Base-by-base conservation (phyloP, 2,797 vertebrate genomes). In the Dryobates pubescens region DNA sequence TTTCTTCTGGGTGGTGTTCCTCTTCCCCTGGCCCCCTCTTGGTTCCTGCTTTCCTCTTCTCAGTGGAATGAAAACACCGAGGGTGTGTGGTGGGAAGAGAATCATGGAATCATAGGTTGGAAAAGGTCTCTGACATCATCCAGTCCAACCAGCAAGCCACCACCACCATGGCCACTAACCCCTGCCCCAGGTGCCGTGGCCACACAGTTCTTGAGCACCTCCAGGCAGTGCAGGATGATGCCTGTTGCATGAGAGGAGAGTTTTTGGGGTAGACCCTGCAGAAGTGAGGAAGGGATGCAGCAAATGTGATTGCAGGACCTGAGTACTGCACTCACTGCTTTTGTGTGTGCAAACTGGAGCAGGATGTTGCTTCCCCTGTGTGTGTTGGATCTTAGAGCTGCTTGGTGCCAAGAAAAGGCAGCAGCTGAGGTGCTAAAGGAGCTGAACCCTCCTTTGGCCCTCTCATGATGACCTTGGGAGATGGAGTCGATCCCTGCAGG, bases 351-450 rank as follows among this genome's bases (percentile, higher is more conserved):
- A n/a, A 32, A 76, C 30, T 54, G 81, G 8, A 76, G 43, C 36
- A 43, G 36, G 17, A 47, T 71, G 54, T 20, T 53, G 30, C 58
- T 86, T 51, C 14, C 26, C 29, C 6, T 38, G 22, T 23, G 24
- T 13, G 1, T 22, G 29, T 26, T 89, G 69, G 32, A 18, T 32
- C n/a, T 22, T 69, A 32, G 64, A 77, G 51, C 32, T 72, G 26
- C 71, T 72, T 30, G 38, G 56, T 45, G 26, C 79, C 74, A 74
- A 62, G 72, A 59, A 72, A 56, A 89, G 16, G 65, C 56, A 83
- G 65, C 56, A 65, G n/a, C 17, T 4, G 78, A 63, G 62, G 73
- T 70, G 79, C 70, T 89, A 54, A 90, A 64, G 47, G 78, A 92
- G 30, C 92, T 70, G 49, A 81, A 84, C 29, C 3, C 20, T 68